Base-by-base conservation (phyloP, 2,888 invertebrate species). In the Rhogogaster chlorosoma region DNA sequence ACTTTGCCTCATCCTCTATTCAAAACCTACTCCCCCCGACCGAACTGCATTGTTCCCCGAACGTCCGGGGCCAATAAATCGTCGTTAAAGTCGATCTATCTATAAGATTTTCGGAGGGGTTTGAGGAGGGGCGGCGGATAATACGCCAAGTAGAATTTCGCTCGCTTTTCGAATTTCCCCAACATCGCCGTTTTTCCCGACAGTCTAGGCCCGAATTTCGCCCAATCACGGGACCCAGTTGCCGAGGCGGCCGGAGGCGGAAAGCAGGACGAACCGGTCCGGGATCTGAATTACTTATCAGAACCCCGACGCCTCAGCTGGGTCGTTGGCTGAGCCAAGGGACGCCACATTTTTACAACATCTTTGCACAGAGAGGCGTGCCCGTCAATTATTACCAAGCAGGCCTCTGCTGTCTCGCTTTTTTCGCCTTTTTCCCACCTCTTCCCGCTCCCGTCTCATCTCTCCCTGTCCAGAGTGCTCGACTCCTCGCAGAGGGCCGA, bases 341-440 rank as follows among this genome's bases (percentile, higher is more conserved):
- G 67, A 67, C 32, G 36, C 71, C 38, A 42, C 36, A 73, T 73
- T 73, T 38, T 42, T 42, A 42, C 71, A 73, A 42, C 38, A 73
- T 73, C 42, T 42, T 73, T 67, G 32, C 71, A 73, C 71, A 9
- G 36, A 32, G 70, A 29, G 70, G 32, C 32, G 36, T 73, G n/a
- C 42, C 38, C 71, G 36, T 73, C 71, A 73, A 73, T 38, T 73
- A 73, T 73, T 73, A 73, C 71, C 71, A 12, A 73, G n/a, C 71
- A 73, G 38, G 38, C 38, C 42, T 9, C 22, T 29, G 67, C 32
- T 29, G 12, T 32, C 67, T 67, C 67, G 12, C 61, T 61, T 26
- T 61, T 67, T 67, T n/a, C n/a, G n/a, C 32, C 32, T 67, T 12
- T 32, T 12, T 53, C 53, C n/a, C n/a, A n/a, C n/a, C 53, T 53